Conservation (phyloP, 1,140 invertebrate species). For the Araneus ventricosus region DNA sequence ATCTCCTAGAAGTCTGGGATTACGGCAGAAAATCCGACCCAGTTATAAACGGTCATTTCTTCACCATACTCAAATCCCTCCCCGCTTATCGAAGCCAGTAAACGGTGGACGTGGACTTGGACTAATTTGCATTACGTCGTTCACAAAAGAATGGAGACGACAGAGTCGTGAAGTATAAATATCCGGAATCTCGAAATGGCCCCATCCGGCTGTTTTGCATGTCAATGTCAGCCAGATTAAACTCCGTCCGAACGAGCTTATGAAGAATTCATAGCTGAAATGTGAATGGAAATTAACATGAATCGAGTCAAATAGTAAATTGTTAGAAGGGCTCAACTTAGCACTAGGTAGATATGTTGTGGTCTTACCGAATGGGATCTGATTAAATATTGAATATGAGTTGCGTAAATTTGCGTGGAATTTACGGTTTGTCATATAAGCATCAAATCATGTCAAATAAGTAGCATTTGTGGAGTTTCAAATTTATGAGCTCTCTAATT, state of each 20-base stretch:
- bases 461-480: no score
- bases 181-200: slow-evolving; percentile 14
- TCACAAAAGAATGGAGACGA: background rate
- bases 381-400: background rate
- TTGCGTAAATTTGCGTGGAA: background rate
- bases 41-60: slow-evolving; percentile 30
- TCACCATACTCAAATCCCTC: slow-evolving; percentile 19
- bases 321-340: background rate
- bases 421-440: no score
- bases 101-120: slow-evolving; percentile 22
- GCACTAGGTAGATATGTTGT: background rate
- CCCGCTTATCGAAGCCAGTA: background rate
- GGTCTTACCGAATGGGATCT: background rate
- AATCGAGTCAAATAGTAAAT: background rate
- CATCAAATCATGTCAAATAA: no score
- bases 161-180: background rate
- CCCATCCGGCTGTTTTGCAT: slow-evolving; percentile 35
- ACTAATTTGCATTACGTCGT: slow-evolving; percentile 37
- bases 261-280: background rate
- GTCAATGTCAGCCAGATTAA: slow-evolving; percentile 5
- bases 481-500: no score
- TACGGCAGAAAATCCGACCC: background rate
- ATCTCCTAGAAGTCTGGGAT: background rate
- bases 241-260: background rate
- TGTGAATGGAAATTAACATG: background rate